These are phyloP conservation scores for Ferdinandea cuprea DNA, from an alignment of 2,888 invertebrate genomes.

Conservation along the genomic window DNA sequence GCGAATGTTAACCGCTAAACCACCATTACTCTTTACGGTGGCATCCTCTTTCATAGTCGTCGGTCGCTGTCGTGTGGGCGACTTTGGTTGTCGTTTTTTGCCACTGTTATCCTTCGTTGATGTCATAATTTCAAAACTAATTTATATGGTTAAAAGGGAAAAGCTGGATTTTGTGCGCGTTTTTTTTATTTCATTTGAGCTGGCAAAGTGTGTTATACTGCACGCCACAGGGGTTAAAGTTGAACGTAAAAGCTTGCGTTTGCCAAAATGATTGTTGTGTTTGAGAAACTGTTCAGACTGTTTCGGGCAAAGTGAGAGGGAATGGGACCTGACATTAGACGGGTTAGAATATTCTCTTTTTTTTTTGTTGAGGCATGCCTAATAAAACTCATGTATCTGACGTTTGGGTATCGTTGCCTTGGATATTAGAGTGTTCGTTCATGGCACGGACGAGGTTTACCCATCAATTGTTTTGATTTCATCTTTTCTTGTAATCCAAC, in stretches of 20 bases:
- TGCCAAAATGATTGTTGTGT: conserved; percentile 14
- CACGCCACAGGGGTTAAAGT: neutral
- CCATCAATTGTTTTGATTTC: too few species aligned
- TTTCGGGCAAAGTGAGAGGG: conserved; percentile 1
- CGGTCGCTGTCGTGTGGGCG: neutral
- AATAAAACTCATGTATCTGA: conserved; percentile 1
- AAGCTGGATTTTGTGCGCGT: conserved; percentile 40
- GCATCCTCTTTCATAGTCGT: conserved; percentile 29
- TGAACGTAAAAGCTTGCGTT: conserved; percentile 16
- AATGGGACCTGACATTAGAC: conserved; percentile 31
- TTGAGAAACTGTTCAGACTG: neutral
- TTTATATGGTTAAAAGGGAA: conserved; percentile 50
- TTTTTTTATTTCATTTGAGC: neutral
- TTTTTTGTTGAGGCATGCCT: neutral
- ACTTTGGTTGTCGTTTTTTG: conserved; percentile 1
- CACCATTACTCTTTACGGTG: conserved; percentile 39
- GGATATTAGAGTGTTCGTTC: neutral
- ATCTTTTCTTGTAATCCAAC: too few species aligned
- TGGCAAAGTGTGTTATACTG: neutral
- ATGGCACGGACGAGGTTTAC: too few species aligned
- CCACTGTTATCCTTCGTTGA: conserved; percentile 53
- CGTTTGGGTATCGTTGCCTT: neutral
- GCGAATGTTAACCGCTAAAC: conserved; percentile 58
- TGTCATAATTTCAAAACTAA: conserved; percentile 73
- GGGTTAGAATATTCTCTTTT: neutral